Evolutionary conservation across 2,888 invertebrate species (phyloP).

Genomic region (Leucoptera coffeella): DNA sequence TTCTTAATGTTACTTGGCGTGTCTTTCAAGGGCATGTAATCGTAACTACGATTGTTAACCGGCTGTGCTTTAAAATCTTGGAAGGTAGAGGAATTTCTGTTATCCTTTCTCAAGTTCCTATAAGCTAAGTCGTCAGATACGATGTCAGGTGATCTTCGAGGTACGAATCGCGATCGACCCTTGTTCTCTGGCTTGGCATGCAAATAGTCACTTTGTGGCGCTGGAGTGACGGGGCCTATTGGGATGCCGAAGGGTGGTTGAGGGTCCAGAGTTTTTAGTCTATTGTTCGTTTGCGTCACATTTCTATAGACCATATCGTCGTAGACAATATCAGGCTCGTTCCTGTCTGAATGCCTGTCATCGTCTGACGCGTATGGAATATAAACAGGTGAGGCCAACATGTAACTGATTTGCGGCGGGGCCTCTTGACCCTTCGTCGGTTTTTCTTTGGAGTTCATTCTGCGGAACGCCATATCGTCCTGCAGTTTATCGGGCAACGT

Average conservation of each 20-base stretch:
- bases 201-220: slow-evolving; percentile 77
- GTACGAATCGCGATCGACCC: slow-evolving; percentile 56
- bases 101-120: slow-evolving; percentile 77
- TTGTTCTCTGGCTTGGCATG: slow-evolving; percentile 65
- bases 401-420: slow-evolving; percentile 57
- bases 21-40: slow-evolving; percentile 27
- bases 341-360: slow-evolving; percentile 49
- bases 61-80: slow-evolving; percentile 40
- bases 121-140: slow-evolving; percentile 85
- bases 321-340: slow-evolving; percentile 73
- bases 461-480: slow-evolving; percentile 77
- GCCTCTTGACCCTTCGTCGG: slow-evolving; percentile 29
- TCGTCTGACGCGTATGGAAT: slow-evolving; percentile 42
- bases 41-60: slow-evolving; percentile 38
- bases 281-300: slow-evolving; percentile 70
- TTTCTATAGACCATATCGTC: slow-evolving; percentile 83
- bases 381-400: slow-evolving; percentile 63
- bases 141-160: slow-evolving; percentile 70
- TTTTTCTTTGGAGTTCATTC: slow-evolving; percentile 59
- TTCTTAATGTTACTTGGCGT: slow-evolving; percentile 53
- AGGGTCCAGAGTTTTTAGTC: slow-evolving; percentile 65
- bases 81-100: slow-evolving; percentile 48
- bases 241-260: slow-evolving; percentile 91
- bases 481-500: slow-evolving; percentile 60
- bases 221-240: slow-evolving; percentile 72